Conservation (phyloP, 2,113 vertebrate species). For the Cnemophilus loriae region DNA sequence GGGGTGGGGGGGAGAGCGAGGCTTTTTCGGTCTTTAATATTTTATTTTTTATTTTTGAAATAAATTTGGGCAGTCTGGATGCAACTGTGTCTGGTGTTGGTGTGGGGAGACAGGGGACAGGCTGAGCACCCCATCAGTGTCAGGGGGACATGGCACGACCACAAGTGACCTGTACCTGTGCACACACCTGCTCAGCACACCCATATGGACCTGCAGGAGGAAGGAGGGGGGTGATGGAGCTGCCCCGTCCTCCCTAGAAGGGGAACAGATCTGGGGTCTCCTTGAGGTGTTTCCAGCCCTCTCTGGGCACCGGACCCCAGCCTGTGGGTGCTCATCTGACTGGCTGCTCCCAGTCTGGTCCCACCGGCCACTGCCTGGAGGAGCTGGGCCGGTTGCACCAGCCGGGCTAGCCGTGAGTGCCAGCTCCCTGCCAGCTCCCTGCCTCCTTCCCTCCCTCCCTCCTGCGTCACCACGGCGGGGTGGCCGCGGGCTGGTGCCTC, state of each 20-base stretch:
- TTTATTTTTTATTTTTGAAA: slow-evolving; percentile 56
- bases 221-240: too few relatives aligned
- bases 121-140: too few relatives aligned
- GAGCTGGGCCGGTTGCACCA: slow-evolving; percentile 17
- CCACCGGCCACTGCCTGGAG: not conserved
- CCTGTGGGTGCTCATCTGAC: not conserved
- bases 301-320: accelerated
- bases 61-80: slow-evolving; percentile 43
- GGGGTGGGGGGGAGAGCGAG: not conserved
- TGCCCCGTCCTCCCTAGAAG: too few relatives aligned
- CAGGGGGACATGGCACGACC: not conserved
- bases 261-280: not conserved
- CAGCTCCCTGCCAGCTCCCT: not conserved
- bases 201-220: not conserved
- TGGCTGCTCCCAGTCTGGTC: not conserved
- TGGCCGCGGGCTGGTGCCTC: not conserved
- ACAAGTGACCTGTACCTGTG: accelerated
- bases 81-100: not conserved
- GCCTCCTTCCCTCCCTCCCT: not conserved
- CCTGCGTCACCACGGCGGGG: not conserved
- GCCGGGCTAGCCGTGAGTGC: not conserved
- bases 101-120: too few relatives aligned
- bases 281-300: not conserved
- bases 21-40: slow-evolving; percentile 24
- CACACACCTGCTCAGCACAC: not conserved